Evolutionary conservation across 2,888 invertebrate genomes (phyloP).

Genomic region (Platerodrilus igneus): DNA sequence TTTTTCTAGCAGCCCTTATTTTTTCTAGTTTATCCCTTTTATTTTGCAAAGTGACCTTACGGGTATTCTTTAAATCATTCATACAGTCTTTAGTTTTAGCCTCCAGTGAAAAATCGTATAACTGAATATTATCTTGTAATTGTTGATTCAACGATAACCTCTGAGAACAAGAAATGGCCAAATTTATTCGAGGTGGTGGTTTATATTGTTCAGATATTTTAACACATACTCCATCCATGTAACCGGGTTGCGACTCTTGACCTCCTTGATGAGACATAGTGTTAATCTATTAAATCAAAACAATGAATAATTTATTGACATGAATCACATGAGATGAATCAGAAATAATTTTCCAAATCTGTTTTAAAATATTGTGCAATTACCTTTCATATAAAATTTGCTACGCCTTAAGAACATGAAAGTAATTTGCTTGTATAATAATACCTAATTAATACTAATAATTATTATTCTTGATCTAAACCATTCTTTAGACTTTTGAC

Average conservation of each 20-base stretch:
- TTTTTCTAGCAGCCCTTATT: slow-evolving; percentile 55
- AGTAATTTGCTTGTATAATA: too few species aligned
- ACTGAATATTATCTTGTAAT: slow-evolving; percentile 53
- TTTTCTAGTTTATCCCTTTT: slow-evolving; percentile 58
- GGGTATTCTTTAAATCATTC: slow-evolving; percentile 63
- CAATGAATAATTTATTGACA: slow-evolving; percentile 15
- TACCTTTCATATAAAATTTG: too few species aligned
- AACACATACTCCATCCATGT: slow-evolving; percentile 81
- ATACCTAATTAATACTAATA: too few species aligned
- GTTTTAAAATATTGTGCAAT: slow-evolving; percentile 1
- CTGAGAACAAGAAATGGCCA: slow-evolving; percentile 56
- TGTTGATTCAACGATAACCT: slow-evolving; percentile 52
- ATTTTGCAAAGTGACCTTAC: slow-evolving; percentile 59
- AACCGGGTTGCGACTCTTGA: slow-evolving; percentile 49
- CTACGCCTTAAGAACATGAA: too few species aligned
- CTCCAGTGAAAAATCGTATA: slow-evolving; percentile 72
- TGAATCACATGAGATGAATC: slow-evolving; percentile 26
- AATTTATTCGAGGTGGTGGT: slow-evolving; percentile 66
- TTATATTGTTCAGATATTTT: slow-evolving; percentile 86
- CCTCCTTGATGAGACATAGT: slow-evolving; percentile 36
- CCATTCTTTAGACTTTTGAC: too few species aligned
- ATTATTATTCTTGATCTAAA: too few species aligned
- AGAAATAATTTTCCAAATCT: slow-evolving; percentile 17
- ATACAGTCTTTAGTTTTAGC: slow-evolving; percentile 67
- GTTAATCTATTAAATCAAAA: slow-evolving; percentile 16